Evolutionary conservation across 2,888 invertebrate genomes (phyloP), one percentile per base, ranked within the genome.

Genomic region (Stictocephala bisonia): DNA sequence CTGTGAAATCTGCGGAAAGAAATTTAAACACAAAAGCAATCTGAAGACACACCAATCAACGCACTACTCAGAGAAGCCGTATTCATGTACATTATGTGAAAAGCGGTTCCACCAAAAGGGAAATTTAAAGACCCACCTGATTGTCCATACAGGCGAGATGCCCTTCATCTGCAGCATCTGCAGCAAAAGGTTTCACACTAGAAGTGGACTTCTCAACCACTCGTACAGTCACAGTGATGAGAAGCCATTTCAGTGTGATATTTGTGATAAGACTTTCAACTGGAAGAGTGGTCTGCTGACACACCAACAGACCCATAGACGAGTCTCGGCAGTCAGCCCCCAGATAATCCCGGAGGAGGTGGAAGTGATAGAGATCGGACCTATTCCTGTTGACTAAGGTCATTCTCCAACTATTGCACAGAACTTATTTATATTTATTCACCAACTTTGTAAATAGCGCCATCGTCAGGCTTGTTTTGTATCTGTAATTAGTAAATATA

Each of bases 21-120:
- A 64, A 22, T 64, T 64, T 27, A 64, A 64, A 18, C 64, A 64
- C 44, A 64, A 64, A 27, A 64, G 64, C 27, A 64, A 64, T 27
- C 26, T 64, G 64, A 64, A 64, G 44, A 64, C 64, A 83, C 96
- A 96, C 84, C 96, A 95, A 83, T 91, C 95, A 66, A 95, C 95
- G 41, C 96, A 96, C 84, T 96, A 96, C 83, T 95, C 96, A 53
- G 96, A 96, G 85, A 96, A 96, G 81, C 96, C 96, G 84, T 96
- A 96, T 81, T 86, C 94, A 78, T 88, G 96, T 78, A 95, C 96
- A 93, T 96, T 96, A 82, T 89, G 95, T 51, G 95, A 95, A 80
- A 64, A 64, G 18, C 24, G 64, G 53, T 64, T 64, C 64, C 64
- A 64, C 18, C 64, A 64, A 44, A 64, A 64, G 44, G 64, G 64